Conservation (phyloP, 2,888 invertebrate genomes). For the Adela reaumurella region DNA sequence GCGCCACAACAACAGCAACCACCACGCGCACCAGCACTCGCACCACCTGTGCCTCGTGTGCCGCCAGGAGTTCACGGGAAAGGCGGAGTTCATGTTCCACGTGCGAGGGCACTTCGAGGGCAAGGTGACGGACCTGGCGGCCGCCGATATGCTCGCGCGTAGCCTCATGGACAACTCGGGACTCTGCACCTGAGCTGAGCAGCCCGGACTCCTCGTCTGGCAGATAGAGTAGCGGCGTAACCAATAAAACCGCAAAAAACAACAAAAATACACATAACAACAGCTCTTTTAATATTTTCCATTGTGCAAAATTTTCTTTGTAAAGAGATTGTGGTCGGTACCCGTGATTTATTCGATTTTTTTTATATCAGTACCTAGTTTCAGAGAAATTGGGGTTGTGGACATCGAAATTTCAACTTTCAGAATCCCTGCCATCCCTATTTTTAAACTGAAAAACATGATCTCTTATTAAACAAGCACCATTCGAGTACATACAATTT, state of each 20-base stretch:
- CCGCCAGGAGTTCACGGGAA: slow-evolving; percentile 61
- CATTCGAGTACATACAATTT: no score
- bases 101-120: slow-evolving; percentile 64
- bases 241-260: slow-evolving; percentile 4
- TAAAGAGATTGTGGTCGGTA: no score
- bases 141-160: slow-evolving; percentile 48
- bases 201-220: slow-evolving; percentile 38
- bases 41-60: slow-evolving; percentile 63
- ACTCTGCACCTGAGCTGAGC: slow-evolving; percentile 52
- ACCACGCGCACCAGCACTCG: slow-evolving; percentile 22
- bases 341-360: neutral
- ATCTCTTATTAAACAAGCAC: no score
- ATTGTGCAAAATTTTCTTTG: no score
- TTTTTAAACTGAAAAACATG: no score
- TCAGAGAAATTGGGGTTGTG: no score
- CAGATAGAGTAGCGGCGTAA: slow-evolving; percentile 31
- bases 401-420: no score
- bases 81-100: slow-evolving; percentile 68
- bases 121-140: slow-evolving; percentile 49
- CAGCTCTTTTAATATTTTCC: neutral
- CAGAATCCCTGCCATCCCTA: no score
- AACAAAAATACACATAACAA: slow-evolving; percentile 2
- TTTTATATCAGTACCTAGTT: no score
- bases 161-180: slow-evolving; percentile 53
- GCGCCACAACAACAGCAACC: neutral